Percentiles rank a stretch among this genome's conserved stretches.
These are phyloP conservation scores for Trichacis sp. DNA, from an alignment of 2,888 invertebrate species.

Conservation along the genomic window DNA sequence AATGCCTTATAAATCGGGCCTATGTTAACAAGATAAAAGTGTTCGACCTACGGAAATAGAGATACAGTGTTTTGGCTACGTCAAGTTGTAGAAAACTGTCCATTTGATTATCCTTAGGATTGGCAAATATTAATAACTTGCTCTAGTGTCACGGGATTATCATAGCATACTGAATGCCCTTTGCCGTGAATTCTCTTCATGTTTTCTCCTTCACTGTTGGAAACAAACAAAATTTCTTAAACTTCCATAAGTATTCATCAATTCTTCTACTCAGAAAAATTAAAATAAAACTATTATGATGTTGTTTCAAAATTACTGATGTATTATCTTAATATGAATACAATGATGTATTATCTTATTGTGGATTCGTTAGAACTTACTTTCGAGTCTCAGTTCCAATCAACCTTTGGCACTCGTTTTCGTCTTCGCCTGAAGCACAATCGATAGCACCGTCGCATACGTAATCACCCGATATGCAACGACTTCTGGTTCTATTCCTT, in stretches of 20 bases:
- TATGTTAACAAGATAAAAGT: too few relatives aligned
- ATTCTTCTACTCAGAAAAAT: too few relatives aligned
- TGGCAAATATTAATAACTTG: slow-evolving; percentile 75
- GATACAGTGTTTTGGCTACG: too few relatives aligned
- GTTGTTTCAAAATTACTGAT: too few relatives aligned
- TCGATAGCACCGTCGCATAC: slow-evolving; percentile 82
- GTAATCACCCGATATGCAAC: slow-evolving; percentile 79
- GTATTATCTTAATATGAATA: slow-evolving; percentile 39
- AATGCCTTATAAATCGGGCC: too few relatives aligned
- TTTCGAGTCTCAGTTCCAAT: background rate
- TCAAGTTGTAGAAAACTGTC: background rate
- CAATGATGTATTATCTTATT: too few relatives aligned
- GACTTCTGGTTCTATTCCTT: slow-evolving; percentile 3
- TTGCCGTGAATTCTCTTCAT: slow-evolving; percentile 76
- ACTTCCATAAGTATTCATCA: too few relatives aligned
- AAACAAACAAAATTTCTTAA: too few relatives aligned
- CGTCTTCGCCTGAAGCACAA: slow-evolving; percentile 82
- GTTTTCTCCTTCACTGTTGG: slow-evolving; percentile 75
- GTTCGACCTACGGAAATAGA: too few relatives aligned
- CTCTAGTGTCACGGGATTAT: slow-evolving; percentile 48
- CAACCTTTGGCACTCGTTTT: slow-evolving; percentile 73
- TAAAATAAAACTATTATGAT: too few relatives aligned
- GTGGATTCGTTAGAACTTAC: background rate
- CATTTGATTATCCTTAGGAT: slow-evolving; percentile 72
- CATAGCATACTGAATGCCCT: slow-evolving; percentile 80